These are phyloP conservation scores for Amphiduros pacificus DNA, from an alignment of 2,888 invertebrate genomes.

Conservation along the genomic window DNA sequence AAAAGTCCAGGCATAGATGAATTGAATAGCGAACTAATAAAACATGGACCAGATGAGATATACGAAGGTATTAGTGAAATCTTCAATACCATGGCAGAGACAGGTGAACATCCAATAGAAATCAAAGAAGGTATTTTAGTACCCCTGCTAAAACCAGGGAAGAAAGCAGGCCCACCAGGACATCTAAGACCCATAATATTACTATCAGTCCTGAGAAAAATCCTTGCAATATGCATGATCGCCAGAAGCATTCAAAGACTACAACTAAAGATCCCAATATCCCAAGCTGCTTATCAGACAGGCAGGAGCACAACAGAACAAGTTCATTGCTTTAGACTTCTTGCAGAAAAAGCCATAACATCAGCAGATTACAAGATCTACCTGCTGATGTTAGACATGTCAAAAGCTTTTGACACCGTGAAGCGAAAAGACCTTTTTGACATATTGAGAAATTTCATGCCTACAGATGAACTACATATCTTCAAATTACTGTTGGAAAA, in stretches of 20 bases:
- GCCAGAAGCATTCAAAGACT: background rate
- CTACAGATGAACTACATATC: background rate
- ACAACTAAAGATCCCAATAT: background rate
- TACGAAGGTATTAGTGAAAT: background rate
- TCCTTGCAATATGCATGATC: background rate
- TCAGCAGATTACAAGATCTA: background rate
- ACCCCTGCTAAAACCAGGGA: slow-evolving; percentile 9
- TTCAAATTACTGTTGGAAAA: slow-evolving; percentile 3
- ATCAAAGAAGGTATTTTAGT: slow-evolving; percentile 10
- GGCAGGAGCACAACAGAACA: slow-evolving; percentile 6
- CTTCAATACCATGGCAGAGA: background rate
- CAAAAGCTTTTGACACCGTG: slow-evolving; percentile 4
- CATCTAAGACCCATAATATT: background rate
- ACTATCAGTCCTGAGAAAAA: background rate
- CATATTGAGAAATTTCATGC: background rate
- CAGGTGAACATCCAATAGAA: background rate
- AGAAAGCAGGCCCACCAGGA: slow-evolving; percentile 4
- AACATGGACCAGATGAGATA: background rate
- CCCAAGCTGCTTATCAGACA: background rate
- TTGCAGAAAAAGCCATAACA: slow-evolving; percentile 1
- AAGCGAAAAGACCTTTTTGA: background rate
- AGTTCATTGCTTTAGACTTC: background rate
- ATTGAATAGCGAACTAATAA: slow-evolving; percentile 9
- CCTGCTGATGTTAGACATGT: background rate
- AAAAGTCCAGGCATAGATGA: slow-evolving; percentile 7